Evolutionary conservation across 2,113 vertebrate species (phyloP).

Genomic region (Vombatus ursinus): DNA sequence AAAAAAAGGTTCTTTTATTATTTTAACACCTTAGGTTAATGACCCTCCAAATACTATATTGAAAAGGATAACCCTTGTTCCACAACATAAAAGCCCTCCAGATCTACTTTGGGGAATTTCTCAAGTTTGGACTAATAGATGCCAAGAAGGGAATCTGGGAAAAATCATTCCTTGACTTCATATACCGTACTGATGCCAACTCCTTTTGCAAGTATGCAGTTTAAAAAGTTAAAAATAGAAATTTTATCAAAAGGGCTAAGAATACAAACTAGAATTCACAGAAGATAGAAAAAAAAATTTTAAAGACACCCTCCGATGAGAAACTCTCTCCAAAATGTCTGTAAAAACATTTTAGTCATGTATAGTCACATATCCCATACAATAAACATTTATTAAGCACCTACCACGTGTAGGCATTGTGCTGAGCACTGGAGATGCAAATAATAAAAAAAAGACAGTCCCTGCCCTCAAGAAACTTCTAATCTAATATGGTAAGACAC

Average conservation of each 20-base stretch:
- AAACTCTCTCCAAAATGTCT: neutral
- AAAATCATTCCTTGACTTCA: neutral
- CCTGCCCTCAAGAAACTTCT: neutral
- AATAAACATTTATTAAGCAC: neutral
- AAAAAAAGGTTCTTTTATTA: neutral
- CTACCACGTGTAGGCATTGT: neutral
- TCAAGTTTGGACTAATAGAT: neutral
- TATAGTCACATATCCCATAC: too few species aligned
- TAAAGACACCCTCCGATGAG: neutral
- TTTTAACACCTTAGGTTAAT: neutral
- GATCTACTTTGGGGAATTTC: neutral
- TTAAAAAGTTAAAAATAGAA: neutral
- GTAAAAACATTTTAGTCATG: neutral
- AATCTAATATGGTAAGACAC: neutral
- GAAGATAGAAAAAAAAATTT: neutral
- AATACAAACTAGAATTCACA: neutral
- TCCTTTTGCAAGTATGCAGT: neutral
- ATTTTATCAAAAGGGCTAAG: neutral
- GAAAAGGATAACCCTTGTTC: neutral
- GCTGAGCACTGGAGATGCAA: neutral
- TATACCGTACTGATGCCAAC: neutral
- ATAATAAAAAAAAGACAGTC: neutral
- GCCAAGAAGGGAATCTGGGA: neutral
- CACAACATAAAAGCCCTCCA: neutral
- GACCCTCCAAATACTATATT: neutral